These are phyloP conservation scores for Parazoanthus atlanticus DNA, from an alignment of 92 coral and sea anemone genomes.

Conservation along the genomic window DNA sequence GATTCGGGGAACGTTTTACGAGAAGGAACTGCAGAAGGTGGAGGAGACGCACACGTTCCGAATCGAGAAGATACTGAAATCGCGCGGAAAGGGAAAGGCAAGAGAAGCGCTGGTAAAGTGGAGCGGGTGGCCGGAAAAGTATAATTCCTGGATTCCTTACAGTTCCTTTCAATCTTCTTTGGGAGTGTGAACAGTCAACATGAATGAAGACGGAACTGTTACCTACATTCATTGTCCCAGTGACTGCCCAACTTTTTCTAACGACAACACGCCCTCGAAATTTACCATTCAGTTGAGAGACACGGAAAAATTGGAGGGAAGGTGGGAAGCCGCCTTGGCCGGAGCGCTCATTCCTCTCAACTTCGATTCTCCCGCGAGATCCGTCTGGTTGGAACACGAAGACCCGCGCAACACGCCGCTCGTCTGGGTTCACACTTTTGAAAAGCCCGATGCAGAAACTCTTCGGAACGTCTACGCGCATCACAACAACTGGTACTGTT, in stretches of 20 bases:
- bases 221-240: neutral
- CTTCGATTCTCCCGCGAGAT: neutral
- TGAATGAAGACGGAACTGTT: too few relatives aligned
- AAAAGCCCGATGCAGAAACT: neutral
- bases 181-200: too few relatives aligned
- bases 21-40: neutral
- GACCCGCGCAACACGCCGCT: neutral
- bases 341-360: neutral
- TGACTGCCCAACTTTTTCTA: neutral
- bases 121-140: neutral
- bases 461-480: neutral
- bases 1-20: neutral
- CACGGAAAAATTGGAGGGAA: neutral
- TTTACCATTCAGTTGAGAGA: neutral
- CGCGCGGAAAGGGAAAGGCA: neutral
- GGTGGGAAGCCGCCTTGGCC: neutral
- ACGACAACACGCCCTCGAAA: neutral
- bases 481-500: too few relatives aligned
- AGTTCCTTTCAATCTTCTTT: neutral
- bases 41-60: neutral
- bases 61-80: neutral
- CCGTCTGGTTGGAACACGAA: neutral
- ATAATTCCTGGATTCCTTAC: neutral
- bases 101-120: neutral
- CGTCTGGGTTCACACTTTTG: neutral